phyloP scores from a whole-genome alignment of 2,113 vertebrate species.

The Benitochromis conjunctus region DNA sequence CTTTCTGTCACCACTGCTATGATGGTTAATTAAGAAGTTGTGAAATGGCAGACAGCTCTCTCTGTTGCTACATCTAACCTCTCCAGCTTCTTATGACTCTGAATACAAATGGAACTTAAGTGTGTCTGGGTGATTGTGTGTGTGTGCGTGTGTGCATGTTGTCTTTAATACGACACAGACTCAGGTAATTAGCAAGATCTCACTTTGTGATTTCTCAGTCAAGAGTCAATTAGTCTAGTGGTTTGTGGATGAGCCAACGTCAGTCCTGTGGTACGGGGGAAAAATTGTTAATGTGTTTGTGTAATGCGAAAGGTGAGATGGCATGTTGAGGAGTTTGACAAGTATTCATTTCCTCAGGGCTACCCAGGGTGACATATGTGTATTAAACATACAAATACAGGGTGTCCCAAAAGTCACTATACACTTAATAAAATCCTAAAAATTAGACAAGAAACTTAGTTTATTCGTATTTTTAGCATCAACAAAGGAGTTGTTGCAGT shows the following conservation, averaged over 20 bases:
- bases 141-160: background rate
- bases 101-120: slow-evolving; percentile 25
- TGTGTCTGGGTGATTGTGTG: background rate
- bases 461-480: background rate
- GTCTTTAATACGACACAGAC: slow-evolving; percentile 32
- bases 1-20: background rate
- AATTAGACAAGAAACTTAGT: background rate
- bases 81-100: slow-evolving; percentile 62
- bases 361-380: slow-evolving; percentile 29
- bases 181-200: slow-evolving; percentile 73
- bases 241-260: slow-evolving; percentile 64
- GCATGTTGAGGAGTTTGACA: slow-evolving; percentile 59
- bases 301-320: background rate
- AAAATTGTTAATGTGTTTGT: slow-evolving; percentile 21
- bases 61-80: slow-evolving; percentile 38
- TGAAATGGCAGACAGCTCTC: slow-evolving; percentile 38
- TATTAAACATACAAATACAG: background rate
- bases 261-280: slow-evolving; percentile 59
- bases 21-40: slow-evolving; percentile 44
- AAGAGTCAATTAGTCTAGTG: slow-evolving; percentile 76
- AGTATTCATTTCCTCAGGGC: slow-evolving; percentile 76
- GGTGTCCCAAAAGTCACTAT: background rate
- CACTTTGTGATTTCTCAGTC: slow-evolving; percentile 66
- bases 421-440: background rate
- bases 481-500: background rate